Evolutionary conservation across 2,113 vertebrate genomes (phyloP), one percentile per base, ranked within the genome.

Genomic region (Brachyhypopomus occidentalis): DNA sequence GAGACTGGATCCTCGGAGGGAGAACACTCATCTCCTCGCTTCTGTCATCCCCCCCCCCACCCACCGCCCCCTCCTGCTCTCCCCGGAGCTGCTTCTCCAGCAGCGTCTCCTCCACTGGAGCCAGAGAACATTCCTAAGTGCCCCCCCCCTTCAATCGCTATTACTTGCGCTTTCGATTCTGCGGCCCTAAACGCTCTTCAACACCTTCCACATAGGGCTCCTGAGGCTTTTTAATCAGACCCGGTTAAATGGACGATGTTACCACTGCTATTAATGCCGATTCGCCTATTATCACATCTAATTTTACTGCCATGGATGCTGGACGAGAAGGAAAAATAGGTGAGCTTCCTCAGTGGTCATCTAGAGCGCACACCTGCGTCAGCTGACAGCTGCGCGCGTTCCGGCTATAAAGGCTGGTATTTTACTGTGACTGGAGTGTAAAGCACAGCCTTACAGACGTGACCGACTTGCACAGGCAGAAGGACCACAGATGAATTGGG

Each of bases 1-100:
- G 81, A 91, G 88, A 89, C 84, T 86, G 76, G 69, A 82, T 79
- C 72, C 67, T n/a, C n/a, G n/a, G n/a, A n/a, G n/a, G n/a, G n/a
- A n/a, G n/a, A n/a, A n/a, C n/a, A 69, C 78, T 67, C 69, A 70
- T 60, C 79, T 77, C 78, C 36, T 72, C 45, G 79, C 79, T 38
- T 74, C 75, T 56, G 67, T 70, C 75, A 78, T 79, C 72, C 70
- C 34, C 55, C 41, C 52, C 22, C n/a, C 25, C 76, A 25, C 30
- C 23, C 75, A 34, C 66, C 63, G 1, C 30, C 76, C 30, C 30
- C 23, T 73, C 38, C 30, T 45, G 74, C 67, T 72, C 72, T 75
- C 62, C 56, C 63, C 60, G 4, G 52, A 70, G 80, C 58, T 45
- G 34, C 23, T 70, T 48, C 64, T 70, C 62, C 30, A 25, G 36